Conservation (phyloP, 2,797 vertebrate species). For the Xenopus petersii region DNA sequence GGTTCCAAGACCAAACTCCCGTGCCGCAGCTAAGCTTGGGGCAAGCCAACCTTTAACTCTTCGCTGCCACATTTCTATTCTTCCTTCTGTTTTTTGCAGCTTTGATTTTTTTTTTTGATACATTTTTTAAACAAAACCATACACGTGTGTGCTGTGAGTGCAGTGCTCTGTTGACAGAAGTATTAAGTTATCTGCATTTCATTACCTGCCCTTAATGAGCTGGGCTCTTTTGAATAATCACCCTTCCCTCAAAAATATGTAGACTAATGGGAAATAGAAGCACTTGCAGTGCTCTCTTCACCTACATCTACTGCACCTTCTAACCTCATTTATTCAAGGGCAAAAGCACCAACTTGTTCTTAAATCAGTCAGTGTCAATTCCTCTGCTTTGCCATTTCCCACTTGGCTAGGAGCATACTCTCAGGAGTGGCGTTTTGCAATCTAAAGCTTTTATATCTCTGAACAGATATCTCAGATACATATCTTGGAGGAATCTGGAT, state of each 20-base stretch:
- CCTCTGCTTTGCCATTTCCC: slow-evolving; percentile 14
- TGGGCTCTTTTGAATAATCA: slow-evolving; percentile 38
- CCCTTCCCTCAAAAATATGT: slow-evolving; percentile 4
- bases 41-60: slow-evolving; percentile 55
- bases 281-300: slow-evolving; percentile 12
- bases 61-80: slow-evolving; percentile 43
- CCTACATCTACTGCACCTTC: slow-evolving; percentile 25
- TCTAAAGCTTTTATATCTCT: slow-evolving; percentile 42
- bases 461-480: slow-evolving; percentile 25
- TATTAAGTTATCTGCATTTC: slow-evolving; percentile 58
- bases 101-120: slow-evolving; percentile 48
- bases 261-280: slow-evolving; percentile 9
- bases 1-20: slow-evolving; percentile 65
- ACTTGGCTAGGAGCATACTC: slow-evolving; percentile 13
- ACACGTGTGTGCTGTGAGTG: slow-evolving; percentile 48
- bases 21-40: slow-evolving; percentile 55
- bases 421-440: slow-evolving; percentile 43
- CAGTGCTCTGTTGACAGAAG: slow-evolving; percentile 56
- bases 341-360: slow-evolving; percentile 8
- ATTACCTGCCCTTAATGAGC: slow-evolving; percentile 48
- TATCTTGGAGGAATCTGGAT: slow-evolving; percentile 19
- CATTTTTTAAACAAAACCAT: slow-evolving; percentile 50
- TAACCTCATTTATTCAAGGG: slow-evolving; percentile 22
- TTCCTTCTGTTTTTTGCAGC: slow-evolving; percentile 9
- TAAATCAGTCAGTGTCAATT: background rate